These are phyloP conservation scores for Catharus ustulatus DNA, from an alignment of 2,797 vertebrate genomes.

Conservation along the genomic window DNA sequence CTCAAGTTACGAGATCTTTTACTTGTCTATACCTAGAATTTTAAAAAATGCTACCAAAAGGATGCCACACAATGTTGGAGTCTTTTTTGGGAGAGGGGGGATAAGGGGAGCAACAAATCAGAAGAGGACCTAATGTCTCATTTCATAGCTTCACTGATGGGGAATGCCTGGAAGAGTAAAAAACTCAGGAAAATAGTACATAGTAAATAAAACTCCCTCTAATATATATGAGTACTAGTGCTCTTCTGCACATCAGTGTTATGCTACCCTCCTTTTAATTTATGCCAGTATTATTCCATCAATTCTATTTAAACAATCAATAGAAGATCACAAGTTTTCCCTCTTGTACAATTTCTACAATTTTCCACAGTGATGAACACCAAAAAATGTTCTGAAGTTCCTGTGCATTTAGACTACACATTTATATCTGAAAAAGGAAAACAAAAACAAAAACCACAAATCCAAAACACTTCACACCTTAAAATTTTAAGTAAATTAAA, in stretches of 20 bases:
- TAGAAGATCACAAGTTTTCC: not conserved
- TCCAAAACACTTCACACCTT: not conserved
- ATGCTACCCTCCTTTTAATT: not conserved
- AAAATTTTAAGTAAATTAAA: not conserved
- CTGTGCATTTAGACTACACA: not conserved
- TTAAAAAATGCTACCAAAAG: not conserved
- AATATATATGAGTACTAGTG: not conserved
- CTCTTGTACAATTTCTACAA: not conserved
- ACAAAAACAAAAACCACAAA: not conserved
- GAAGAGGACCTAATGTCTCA: not conserved
- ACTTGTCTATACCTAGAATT: not conserved
- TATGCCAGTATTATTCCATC: not conserved
- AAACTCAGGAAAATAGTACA: not conserved
- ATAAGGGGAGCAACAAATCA: not conserved
- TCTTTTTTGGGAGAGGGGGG: accelerated
- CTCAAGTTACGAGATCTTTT: not conserved
- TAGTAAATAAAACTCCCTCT: not conserved
- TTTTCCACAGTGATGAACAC: not conserved
- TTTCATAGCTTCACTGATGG: not conserved
- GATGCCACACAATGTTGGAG: too few relatives aligned
- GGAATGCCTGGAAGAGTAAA: not conserved
- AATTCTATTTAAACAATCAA: not conserved
- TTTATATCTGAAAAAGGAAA: not conserved
- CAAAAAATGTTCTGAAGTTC: not conserved
- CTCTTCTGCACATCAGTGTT: not conserved